phyloP scores from a whole-genome alignment of 2,797 vertebrate species.

The Triplophysa yarkandensis region DNA sequence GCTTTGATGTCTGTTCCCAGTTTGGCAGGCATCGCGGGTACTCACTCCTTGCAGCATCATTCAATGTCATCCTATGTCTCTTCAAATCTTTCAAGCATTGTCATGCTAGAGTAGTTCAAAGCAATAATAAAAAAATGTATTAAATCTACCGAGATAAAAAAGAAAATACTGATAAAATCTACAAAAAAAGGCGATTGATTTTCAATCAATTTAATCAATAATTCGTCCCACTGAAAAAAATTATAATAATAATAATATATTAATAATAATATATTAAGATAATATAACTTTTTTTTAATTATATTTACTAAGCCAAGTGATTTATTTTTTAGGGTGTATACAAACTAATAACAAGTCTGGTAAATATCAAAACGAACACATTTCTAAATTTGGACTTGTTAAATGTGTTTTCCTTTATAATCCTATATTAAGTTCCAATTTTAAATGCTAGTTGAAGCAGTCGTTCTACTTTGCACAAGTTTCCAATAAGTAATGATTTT shows the following conservation, averaged over 20 bases:
- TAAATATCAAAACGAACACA: too few species aligned
- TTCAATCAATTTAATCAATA: too few species aligned
- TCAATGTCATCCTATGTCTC: neutral
- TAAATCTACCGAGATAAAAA: neutral
- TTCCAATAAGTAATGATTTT: conserved; percentile 38
- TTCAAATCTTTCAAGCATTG: neutral
- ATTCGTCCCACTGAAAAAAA: too few species aligned
- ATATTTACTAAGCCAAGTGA: too few species aligned
- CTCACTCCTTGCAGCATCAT: conserved; percentile 10
- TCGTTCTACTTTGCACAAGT: conserved; percentile 21
- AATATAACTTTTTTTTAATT: too few species aligned
- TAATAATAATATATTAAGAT: too few species aligned
- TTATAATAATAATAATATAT: too few species aligned
- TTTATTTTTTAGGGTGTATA: too few species aligned
- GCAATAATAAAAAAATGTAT: neutral
- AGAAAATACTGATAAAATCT: neutral
- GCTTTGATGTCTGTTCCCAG: conserved; percentile 30
- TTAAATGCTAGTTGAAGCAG: conserved; percentile 15
- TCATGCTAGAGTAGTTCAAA: conserved; percentile 8
- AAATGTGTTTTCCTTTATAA: neutral
- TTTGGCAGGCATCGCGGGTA: conserved; percentile 2
- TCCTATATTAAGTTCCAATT: conserved; percentile 7
- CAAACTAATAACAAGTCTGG: too few species aligned
- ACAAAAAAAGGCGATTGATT: too few species aligned
- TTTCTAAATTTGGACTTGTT: neutral